Base-by-base conservation (phyloP, 2,888 invertebrate genomes). In the Pasiphila rectangulata region DNA sequence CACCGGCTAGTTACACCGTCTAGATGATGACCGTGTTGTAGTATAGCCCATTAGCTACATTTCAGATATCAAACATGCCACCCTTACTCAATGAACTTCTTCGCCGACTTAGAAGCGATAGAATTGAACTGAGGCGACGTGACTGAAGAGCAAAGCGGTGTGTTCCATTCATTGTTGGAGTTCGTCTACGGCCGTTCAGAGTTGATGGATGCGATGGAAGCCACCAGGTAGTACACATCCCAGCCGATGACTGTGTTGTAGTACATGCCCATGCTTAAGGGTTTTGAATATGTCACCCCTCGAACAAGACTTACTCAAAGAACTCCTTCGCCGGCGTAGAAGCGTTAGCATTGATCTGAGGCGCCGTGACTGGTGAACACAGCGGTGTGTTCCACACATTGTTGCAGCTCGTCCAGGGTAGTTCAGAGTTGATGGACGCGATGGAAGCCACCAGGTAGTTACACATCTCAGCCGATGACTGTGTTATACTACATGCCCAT, bases 401-500 rank as follows among this genome's bases (percentile, higher is more conserved):
- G 74, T 92, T 91, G 76, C 97, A 97, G 57, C 92, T 92, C 42
- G 95, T 95, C 97, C 97, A 97, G 0, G 97, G 97, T 39, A 97
- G 90, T 71, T 93, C 92, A 0, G 91, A 91, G 74, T 92, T 92
- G 81, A 96, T 94, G 58, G 96, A 96, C 24, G 92, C 92, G 69
- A 96, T 92, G 20, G 96, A 96, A 7, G 95, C 94, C 63, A 96
- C 91, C 58, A 96, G 90, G 84, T 96, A 97, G 87, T 96, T n/a
- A 97, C 41, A 97, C 94, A 30, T 97, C 97, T 96, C 98, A 98
- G 34, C 97, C 96, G 69, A 98, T 98, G 79, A 98, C 96, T 36
- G 98, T 97, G 88, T 98, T 98, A 90, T 98, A 98, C 89, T 97
- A 98, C 94, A 98, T 98, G 63, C 96, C 96, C 93, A 95, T 94